These are phyloP conservation scores for Alces alces DNA, from an alignment of 2,113 vertebrate genomes.

Conservation along the genomic window DNA sequence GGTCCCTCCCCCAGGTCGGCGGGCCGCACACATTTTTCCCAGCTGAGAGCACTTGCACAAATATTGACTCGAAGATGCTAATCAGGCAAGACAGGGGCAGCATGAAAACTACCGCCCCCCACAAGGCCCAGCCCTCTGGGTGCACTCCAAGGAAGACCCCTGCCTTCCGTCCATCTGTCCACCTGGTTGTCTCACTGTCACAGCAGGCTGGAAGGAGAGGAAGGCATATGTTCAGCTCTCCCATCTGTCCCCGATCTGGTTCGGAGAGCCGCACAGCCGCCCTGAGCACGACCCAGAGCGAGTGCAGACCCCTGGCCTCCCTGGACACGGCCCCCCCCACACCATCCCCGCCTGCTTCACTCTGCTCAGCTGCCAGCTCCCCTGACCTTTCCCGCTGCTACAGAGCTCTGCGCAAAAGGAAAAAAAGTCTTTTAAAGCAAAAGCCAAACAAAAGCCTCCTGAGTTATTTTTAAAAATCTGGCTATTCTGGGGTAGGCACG, in stretches of 20 bases:
- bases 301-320: neutral
- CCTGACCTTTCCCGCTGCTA: conserved; percentile 60
- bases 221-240: neutral
- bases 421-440: conserved; percentile 66
- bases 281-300: neutral
- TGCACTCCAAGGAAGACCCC: fast-evolving
- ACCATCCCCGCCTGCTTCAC: neutral
- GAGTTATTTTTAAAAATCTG: conserved; percentile 70
- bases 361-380: neutral
- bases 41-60: conserved; percentile 54
- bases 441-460: conserved; percentile 67
- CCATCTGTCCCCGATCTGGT: neutral
- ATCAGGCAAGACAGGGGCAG: neutral
- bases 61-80: neutral
- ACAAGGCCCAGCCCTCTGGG: fast-evolving
- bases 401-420: neutral
- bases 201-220: neutral
- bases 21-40: conserved; percentile 38
- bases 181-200: neutral
- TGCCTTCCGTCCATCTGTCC: neutral
- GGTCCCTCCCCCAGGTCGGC: neutral
- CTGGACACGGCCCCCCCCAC: neutral
- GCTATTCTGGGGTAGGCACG: conserved; percentile 65
- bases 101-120: neutral
- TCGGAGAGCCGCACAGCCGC: neutral